Evolutionary conservation across 2,113 vertebrate species (phyloP), one percentile per base, ranked within the genome.

Genomic region (Dascyllus trimaculatus): DNA sequence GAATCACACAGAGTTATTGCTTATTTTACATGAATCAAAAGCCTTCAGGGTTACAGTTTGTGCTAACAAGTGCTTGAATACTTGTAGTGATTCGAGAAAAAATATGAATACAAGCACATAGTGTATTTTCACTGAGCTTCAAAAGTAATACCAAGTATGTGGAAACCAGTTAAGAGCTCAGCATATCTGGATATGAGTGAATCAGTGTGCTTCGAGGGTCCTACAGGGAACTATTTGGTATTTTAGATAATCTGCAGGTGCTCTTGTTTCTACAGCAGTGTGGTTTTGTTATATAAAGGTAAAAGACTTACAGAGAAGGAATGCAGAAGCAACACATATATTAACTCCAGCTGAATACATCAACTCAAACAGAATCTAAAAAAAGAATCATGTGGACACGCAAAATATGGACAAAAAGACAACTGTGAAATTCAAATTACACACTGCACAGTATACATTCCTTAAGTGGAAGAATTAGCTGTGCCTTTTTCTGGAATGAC

Each of bases 1-100:
- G 29, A 67, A 65, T 74, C 32, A 68, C 75, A 67, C 85, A 71
- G 29, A 75, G 35, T 76, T 88, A 84, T 88, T 90, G 82, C 88
- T 84, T 77, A 71, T 70, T 85, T 71, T 43, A 87, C 75, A 87
- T 67, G 38, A 61, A 74, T 85, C 10, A 85, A 71, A 84, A 78
- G 24, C 61, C 57, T 71, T 69, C 25, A 78, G 21, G 65, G 45
- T 83, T 89, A 88, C 24, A 78, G 59, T 77, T 68, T 84, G 71
- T 78, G 72, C 82, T 78, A 59, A 66, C 40, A 85, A 32, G 68
- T 57, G 59, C 72, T 76, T 76, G 49, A 79, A 69, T 82, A 72
- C 46, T 78, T 82, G 61, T 24, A 68, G 35, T 75, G 60, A 78
- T 80, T 53, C 40, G 63, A 52, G 22, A 48, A 65, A 58, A 72